phyloP scores from a whole-genome alignment of 2,888 invertebrate genomes.

The Charanyca ferruginea region DNA sequence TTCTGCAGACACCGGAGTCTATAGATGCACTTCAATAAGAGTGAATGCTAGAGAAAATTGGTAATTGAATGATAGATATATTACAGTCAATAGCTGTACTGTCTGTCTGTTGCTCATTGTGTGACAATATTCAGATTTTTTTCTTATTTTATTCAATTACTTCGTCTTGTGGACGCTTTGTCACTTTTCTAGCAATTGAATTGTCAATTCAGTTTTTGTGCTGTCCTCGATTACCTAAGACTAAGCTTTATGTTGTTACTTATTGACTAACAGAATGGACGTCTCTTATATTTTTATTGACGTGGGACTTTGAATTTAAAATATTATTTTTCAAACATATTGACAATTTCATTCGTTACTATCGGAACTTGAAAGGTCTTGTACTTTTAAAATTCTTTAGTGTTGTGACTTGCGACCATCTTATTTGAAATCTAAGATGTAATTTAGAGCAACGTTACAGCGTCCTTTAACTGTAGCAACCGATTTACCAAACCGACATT shows the following conservation, averaged over 20 bases:
- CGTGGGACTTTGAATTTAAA: not conserved
- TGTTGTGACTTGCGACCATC: not conserved
- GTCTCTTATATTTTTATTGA: constrained; percentile 11
- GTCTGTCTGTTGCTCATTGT: constrained; percentile 24
- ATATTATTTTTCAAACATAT: not conserved
- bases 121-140: constrained; percentile 48
- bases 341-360: too few species aligned
- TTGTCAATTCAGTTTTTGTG: constrained; percentile 59
- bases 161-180: constrained; percentile 41
- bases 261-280: constrained; percentile 25
- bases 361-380: not conserved
- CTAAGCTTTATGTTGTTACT: constrained; percentile 39
- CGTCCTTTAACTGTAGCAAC: constrained; percentile 61
- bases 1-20: too few species aligned
- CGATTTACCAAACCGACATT: constrained; percentile 63
- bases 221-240: constrained; percentile 43
- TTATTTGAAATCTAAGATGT: not conserved
- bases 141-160: constrained; percentile 50
- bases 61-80: constrained; percentile 15
- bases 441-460: constrained; percentile 41
- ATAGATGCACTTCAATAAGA: not conserved
- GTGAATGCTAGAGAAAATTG: constrained; percentile 13
- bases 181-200: constrained; percentile 56
- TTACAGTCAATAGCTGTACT: constrained; percentile 20
- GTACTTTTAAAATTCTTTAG: not conserved